Evolutionary conservation across 37 sponge, comb jelly and placozoan species (phyloP).

Genomic region (Crambe crambe): DNA sequence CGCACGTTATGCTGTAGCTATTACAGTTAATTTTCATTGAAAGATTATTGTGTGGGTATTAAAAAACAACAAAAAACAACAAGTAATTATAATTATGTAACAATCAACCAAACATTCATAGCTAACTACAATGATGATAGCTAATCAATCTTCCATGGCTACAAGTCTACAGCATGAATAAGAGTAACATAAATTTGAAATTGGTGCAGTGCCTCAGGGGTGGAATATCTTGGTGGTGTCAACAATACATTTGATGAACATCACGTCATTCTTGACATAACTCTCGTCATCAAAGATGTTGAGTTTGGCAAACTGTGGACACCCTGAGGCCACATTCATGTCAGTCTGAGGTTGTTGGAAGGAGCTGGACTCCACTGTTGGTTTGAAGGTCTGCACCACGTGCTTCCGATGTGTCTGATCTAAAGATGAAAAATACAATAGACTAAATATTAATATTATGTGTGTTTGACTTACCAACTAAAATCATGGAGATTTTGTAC

Average conservation of each 20-base stretch:
- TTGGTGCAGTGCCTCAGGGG: too few relatives aligned
- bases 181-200: too few relatives aligned
- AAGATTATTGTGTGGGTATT: too few relatives aligned
- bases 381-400: slow-evolving; percentile 85
- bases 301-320: slow-evolving; percentile 67
- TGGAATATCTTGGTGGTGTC: slow-evolving; percentile 56
- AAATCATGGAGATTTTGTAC: slow-evolving; percentile 74
- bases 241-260: slow-evolving; percentile 67
- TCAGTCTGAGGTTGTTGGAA: slow-evolving; percentile 56
- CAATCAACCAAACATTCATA: too few relatives aligned
- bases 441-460: not conserved
- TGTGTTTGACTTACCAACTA: slow-evolving; percentile 47
- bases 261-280: slow-evolving; percentile 66
- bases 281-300: slow-evolving; percentile 23
- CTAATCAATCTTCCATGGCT: too few relatives aligned
- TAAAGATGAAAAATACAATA: not conserved
- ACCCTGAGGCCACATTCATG: slow-evolving; percentile 74
- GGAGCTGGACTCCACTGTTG: slow-evolving; percentile 32
- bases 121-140: too few relatives aligned
- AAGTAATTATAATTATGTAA: too few relatives aligned
- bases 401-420: slow-evolving; percentile 72
- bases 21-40: too few relatives aligned
- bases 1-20: too few relatives aligned
- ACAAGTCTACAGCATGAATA: too few relatives aligned
- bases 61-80: too few relatives aligned